Conservation (phyloP, 2,797 vertebrate genomes). For the Darevskia mixta region DNA sequence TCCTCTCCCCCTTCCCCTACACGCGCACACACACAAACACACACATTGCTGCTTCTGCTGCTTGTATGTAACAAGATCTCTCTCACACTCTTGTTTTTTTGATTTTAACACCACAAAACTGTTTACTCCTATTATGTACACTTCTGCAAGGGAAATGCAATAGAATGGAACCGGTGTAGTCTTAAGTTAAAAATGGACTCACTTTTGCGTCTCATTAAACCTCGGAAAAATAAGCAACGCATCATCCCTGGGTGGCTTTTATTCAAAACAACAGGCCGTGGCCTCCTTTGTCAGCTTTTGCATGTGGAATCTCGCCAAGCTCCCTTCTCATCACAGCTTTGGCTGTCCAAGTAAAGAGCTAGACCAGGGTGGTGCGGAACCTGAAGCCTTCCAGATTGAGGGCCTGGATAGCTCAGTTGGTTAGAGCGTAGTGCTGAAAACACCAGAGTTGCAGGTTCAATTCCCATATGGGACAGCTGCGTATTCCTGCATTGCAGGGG, state of each 20-base stretch:
- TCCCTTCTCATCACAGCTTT: background rate
- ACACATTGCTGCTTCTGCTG: constrained; percentile 82
- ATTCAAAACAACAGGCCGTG: constrained; percentile 20
- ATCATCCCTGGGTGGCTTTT: constrained; percentile 29
- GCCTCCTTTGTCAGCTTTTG: background rate
- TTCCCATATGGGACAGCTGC: no score
- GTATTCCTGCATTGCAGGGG: no score
- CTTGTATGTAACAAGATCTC: constrained; percentile 76
- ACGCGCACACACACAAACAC: background rate
- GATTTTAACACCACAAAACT: constrained; percentile 71
- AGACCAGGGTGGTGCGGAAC: no score
- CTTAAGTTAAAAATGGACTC: constrained; percentile 70
- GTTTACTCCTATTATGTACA: constrained; percentile 66
- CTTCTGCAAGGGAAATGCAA: constrained; percentile 68
- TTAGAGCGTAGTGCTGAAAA: no score
- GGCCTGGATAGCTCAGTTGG: no score
- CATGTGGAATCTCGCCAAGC: background rate
- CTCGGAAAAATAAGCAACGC: constrained; percentile 69
- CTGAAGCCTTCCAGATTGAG: background rate
- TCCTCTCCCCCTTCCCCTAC: background rate
- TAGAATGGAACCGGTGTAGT: constrained; percentile 72
- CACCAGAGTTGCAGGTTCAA: no score
- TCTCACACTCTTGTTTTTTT: constrained; percentile 61
- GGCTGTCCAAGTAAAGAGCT: background rate
- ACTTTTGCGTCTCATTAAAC: constrained; percentile 76